Conservation (phyloP, 2,888 invertebrate genomes). For the Morpho achilles region DNA sequence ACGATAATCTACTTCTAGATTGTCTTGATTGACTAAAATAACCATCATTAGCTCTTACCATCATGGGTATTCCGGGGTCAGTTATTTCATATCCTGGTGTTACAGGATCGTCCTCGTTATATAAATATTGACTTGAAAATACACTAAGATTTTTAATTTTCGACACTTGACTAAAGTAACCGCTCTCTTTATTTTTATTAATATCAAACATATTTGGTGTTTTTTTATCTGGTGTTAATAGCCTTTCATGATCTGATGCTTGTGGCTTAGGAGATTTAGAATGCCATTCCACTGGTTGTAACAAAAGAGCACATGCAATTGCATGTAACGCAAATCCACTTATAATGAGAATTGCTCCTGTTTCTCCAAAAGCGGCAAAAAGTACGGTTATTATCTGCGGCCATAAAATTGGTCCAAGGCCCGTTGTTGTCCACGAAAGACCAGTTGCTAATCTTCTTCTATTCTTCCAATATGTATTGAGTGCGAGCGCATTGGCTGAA, state of each 20-base stretch:
- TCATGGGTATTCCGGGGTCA: conserved; percentile 84
- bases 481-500: conserved; percentile 84
- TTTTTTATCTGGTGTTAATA: conserved; percentile 33
- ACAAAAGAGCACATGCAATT: conserved; percentile 81
- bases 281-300: conserved; percentile 89
- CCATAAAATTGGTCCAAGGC: conserved; percentile 85
- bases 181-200: conserved; percentile 52
- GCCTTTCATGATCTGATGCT: conserved; percentile 45
- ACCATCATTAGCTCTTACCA: conserved; percentile 81
- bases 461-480: conserved; percentile 86
- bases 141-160: conserved; percentile 66
- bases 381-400: conserved; percentile 84
- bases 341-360: conserved; percentile 83
- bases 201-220: conserved; percentile 32
- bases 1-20: conserved; percentile 60
- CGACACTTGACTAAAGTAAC: conserved; percentile 60
- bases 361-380: conserved; percentile 80
- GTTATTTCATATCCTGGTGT: conserved; percentile 82
- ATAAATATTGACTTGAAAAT: conserved; percentile 82
- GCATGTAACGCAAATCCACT: conserved; percentile 84
- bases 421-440: conserved; percentile 85
- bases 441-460: conserved; percentile 85
- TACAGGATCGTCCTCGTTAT: conserved; percentile 81
- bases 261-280: conserved; percentile 60
- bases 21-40: conserved; percentile 78